Conservation (phyloP, 2,797 vertebrate species). For the Malurus leucopterus region DNA sequence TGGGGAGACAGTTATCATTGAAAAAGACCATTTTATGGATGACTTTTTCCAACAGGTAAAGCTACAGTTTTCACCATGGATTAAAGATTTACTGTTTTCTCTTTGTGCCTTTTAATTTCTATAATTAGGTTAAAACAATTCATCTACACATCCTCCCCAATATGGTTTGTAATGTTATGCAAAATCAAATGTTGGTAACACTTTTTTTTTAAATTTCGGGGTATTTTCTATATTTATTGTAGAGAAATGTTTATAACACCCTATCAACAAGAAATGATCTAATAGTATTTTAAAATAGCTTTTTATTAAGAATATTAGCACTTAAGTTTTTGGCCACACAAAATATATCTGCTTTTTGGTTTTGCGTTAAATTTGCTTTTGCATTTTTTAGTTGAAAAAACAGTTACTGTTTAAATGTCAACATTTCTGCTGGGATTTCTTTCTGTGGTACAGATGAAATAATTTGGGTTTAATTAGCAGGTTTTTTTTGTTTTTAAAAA, state of each 20-base stretch:
- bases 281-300: not conserved
- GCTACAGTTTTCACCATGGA: fast-evolving
- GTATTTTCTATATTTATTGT: not conserved
- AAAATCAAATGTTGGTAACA: not conserved
- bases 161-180: not conserved
- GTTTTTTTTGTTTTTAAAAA: fast-evolving
- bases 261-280: not conserved
- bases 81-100: not conserved
- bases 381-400: not conserved
- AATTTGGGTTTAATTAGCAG: not conserved
- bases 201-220: not conserved
- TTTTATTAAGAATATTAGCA: not conserved
- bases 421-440: not conserved
- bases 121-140: not conserved
- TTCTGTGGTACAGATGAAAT: not conserved
- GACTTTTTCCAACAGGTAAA: slow-evolving; percentile 89
- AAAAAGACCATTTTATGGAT: slow-evolving; percentile 90
- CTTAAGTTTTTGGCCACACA: not conserved
- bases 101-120: not conserved
- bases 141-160: fast-evolving
- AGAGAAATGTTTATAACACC: not conserved
- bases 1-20: slow-evolving; percentile 80
- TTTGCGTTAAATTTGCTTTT: too few relatives aligned
- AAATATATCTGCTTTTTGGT: not conserved
- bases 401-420: not conserved